Base-by-base conservation (phyloP, 2,113 vertebrate genomes). In the Microcebus griseorufus region DNA sequence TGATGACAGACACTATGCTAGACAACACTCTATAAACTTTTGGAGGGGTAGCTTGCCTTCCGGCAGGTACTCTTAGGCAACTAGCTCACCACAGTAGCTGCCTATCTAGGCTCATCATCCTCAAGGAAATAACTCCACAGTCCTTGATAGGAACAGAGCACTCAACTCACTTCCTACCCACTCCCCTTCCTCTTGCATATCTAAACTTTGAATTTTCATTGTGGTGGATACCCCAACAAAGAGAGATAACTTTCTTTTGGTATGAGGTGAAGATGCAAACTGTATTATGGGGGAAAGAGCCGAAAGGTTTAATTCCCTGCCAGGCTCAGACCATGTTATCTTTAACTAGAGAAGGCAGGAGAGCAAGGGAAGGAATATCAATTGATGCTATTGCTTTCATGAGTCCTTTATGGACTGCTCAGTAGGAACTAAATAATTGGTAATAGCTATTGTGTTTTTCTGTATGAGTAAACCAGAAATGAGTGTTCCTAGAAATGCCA, bases 361-460 rank as follows among this genome's bases (percentile, higher is more conserved):
- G 17, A 96, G 53, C 27, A 90, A 80, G 23, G 70, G 17, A 62
- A 91, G n/a, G 58, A 48, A 45, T 88, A 89, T 67, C 51, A 87
- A 16, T 78, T 67, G 84, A 91, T 73, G 32, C 14, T 55, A 80
- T 6, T 23, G 3, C 60, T 82, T 96, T 92, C 83, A 69, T 29
- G 88, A 78, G 18, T 84, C 39, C 48, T 72, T 83, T 65, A 81
- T 72, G 45, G 91, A 83, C 85, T 94, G 29, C 81, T 96, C 85
- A 64, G 88, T 45, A 67, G 94, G 80, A 95, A 96, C 76, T 87
- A 93, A 94, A 89, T 97, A 93, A 96, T 92, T 96, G 73, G 89
- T 80, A 78, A 85, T 81, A 90, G 80, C 70, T 95, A 84, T 83
- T 92, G 81, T 93, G 60, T 58, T 95, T 93, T 92, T 55, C 53